phyloP scores from a whole-genome alignment of 2,797 vertebrate genomes.

The Scarus forsteni region DNA sequence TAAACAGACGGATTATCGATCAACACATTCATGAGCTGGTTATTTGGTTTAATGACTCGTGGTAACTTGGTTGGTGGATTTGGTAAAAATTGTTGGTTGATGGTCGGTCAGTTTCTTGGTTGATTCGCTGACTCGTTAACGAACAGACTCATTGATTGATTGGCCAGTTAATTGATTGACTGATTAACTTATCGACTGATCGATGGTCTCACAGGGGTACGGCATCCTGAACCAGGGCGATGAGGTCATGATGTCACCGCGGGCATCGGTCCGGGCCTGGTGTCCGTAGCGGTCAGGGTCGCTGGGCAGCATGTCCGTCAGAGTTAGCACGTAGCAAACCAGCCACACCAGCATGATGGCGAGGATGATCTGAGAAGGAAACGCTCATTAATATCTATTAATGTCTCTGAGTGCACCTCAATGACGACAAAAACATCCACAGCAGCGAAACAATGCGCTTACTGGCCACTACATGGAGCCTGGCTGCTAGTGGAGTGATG shows the following conservation, averaged over 20 bases:
- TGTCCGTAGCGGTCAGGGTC: constrained; percentile 86
- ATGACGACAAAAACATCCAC: no score
- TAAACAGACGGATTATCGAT: no score
- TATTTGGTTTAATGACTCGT: no score
- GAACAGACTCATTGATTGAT: not conserved
- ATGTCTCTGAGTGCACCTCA: no score
- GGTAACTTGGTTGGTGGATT: no score
- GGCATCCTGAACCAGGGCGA: constrained; percentile 97
- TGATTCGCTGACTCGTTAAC: not conserved
- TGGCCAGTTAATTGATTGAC: no score
- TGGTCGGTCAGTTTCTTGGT: not conserved
- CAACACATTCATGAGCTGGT: no score
- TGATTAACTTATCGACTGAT: not conserved
- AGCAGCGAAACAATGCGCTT: no score
- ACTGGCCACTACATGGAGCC: no score
- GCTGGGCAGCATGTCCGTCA: constrained; percentile 86
- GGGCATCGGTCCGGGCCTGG: constrained; percentile 93
- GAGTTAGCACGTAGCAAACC: constrained; percentile 91
- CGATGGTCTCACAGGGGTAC: constrained; percentile 91
- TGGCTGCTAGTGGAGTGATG: no score
- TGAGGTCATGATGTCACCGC: constrained; percentile 91
- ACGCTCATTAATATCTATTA: no score
- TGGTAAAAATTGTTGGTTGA: no score
- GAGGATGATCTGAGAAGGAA: constrained; percentile 86
- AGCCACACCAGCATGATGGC: constrained; percentile 94